Base-by-base conservation (phyloP, 2,113 vertebrate species). In the Cynoglossus semilaevis region DNA sequence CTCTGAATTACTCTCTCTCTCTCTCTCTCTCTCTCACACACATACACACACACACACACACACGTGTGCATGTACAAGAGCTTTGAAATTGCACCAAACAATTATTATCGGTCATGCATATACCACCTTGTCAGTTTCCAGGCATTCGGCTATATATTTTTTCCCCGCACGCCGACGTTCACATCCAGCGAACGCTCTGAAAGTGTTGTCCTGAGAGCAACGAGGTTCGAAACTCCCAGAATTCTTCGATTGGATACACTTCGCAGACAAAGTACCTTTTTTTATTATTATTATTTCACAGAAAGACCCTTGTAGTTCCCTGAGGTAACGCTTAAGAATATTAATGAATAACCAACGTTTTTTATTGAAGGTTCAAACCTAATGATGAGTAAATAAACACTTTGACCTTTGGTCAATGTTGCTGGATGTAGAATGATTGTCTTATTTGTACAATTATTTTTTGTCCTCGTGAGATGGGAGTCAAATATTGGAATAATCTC, bases 11-110 rank as follows among this genome's bases (percentile, higher is more conserved):
- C 15, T 17, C 15, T 45, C 46, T 22, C 35, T 15, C 67, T 41
- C 60, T 36, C 64, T 52, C 73, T 46, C 77, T 52, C 60, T 64
- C 70, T 68, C 74, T 67, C 22, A 5, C 36, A 60, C 51, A 16
- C 51, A 18, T 36, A 15, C 36, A 48, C 55, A 41, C 42, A 38
- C 55, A 53, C 58, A 44, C 40, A 46, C 60, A 46, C 58, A 64
- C 16, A 43, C 47, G 43, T 37, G 50, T 38, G 53, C 5, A 45
- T 2, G 15, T 16, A 16, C 64, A 66, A 15, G 7, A 8, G 45
- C 45, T 58, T 35, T 40, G 12, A 48, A 46, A 63, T 45, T 51
- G 15, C 19, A 58, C 49, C 18, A 70, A 15, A 62, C 15, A 55
- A 58, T 51, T 58, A 35, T 17, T 38, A 19, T 17, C 14, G 49